Conservation (phyloP, 1,140 invertebrate species). For the Grapholita molesta region DNA sequence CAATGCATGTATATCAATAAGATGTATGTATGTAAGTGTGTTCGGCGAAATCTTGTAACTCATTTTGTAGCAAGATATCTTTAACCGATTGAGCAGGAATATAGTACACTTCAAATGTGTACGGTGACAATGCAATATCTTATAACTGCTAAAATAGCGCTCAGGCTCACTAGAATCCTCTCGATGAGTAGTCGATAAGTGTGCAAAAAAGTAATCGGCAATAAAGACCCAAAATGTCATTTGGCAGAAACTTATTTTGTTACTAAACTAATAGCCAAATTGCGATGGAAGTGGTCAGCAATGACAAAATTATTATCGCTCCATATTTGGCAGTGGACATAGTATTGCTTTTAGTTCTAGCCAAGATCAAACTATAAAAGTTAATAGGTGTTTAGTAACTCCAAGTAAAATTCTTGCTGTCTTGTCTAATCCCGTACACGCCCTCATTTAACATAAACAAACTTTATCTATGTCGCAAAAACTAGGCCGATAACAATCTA, state of each 20-base stretch:
- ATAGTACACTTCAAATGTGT: too few species aligned
- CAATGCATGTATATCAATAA: too few species aligned
- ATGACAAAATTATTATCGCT: not conserved
- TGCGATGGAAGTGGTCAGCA: not conserved
- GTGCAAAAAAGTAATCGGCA: too few species aligned
- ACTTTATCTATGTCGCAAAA: slow-evolving; percentile 25
- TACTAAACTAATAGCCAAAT: not conserved
- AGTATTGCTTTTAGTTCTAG: not conserved
- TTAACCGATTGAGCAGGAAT: too few species aligned
- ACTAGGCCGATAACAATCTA: slow-evolving; percentile 18
- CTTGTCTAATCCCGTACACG: not conserved
- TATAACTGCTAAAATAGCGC: too few species aligned
- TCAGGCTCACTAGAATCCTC: too few species aligned
- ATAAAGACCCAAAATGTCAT: too few species aligned
- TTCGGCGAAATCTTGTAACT: too few species aligned
- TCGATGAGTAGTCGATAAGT: too few species aligned
- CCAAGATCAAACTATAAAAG: not conserved
- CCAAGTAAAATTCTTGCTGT: not conserved
- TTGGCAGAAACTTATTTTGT: not conserved
- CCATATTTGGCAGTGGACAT: not conserved
- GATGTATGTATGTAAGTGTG: too few species aligned
- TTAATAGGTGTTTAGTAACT: not conserved
- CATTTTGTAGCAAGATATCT: too few species aligned
- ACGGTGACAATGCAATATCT: too few species aligned
- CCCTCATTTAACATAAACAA: slow-evolving; percentile 1